These are phyloP conservation scores for Xenus cinereus DNA, from an alignment of 2,113 vertebrate genomes.

Conservation along the genomic window DNA sequence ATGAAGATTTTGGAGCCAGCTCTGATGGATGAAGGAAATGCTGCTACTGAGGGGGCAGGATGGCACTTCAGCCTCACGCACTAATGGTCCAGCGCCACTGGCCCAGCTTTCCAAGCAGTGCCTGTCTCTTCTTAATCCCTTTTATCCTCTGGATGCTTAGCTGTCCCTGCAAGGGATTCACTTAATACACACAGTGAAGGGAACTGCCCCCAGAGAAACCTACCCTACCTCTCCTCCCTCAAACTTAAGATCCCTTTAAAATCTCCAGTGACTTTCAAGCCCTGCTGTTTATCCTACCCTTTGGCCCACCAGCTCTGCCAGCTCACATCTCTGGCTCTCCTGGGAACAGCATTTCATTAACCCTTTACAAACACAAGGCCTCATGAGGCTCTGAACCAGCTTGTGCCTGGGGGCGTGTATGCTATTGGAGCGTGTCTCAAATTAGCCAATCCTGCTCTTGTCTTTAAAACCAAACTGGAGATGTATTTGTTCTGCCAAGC, in stretches of 20 bases:
- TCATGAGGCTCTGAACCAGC: not conserved
- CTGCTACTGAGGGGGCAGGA: not conserved
- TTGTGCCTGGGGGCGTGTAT: not conserved
- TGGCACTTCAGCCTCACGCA: not conserved
- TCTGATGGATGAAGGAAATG: not conserved
- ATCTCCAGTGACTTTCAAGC: not conserved
- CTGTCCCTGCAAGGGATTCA: not conserved
- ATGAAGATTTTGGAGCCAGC: not conserved
- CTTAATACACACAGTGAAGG: not conserved
- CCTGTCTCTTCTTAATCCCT: not conserved
- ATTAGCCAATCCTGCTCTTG: not conserved
- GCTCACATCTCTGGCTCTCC: not conserved
- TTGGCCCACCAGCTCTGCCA: not conserved
- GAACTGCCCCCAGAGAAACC: not conserved
- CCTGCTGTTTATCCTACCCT: not conserved
- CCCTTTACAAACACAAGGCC: not conserved
- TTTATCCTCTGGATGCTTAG: not conserved
- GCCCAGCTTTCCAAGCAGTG: not conserved
- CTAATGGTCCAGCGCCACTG: not conserved
- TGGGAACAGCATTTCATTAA: not conserved
- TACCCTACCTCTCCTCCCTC: not conserved
- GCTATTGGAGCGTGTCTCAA: not conserved
- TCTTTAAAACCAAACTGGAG: not conserved
- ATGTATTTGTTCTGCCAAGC: conserved; percentile 56
- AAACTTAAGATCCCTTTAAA: not conserved